Base-by-base conservation (phyloP, 1,140 invertebrate species). In the Calliphora vicina region DNA sequence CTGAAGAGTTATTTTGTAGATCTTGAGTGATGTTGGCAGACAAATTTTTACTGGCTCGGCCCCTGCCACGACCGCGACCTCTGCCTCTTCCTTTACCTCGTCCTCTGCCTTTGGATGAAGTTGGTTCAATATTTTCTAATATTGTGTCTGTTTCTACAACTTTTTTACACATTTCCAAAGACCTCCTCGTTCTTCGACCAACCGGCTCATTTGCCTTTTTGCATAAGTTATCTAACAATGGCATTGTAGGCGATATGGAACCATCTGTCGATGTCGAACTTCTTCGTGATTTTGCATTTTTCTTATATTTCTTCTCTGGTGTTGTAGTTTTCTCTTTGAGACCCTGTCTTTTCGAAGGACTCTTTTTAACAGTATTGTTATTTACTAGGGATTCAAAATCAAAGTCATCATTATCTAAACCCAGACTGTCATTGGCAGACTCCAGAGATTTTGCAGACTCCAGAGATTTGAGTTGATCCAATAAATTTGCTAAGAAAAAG, bases 231-330 rank as follows among this genome's bases (percentile, higher is more conserved):
- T 43, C 74, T 13, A 78, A 78, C n/a, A 42, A 43, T 45, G 35
- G 35, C n/a, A 78, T 9, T 3, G 42, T 45, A 15, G 80, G 80
- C 1, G 80, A 81, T 23, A 81, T 15, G 10, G 45, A 81, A 5
- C 45, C 27, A 25, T 81, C 61, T 10, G 45, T 26, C 3, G 80
- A 29, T 27, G 25, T 81, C 4, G 80, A 42, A 45, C 61, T 67
- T n/a, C 10, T 20, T 23, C 42, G 25, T 4, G 13, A 81, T 61
- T 29, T 80, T 61, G 0, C 29, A 57, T 29, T 71, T 67, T 27
- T 42, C 27, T 61, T 71, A 29, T 25, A 67, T 23, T 67, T 71
- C 67, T 26, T 71, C 25, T 81, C 43, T 35, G 80, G 74, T 35
- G 74, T 23, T 12, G 8, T n/a, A 3, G 17, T 35, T 76, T 20